Percentiles rank a stretch among this genome's conserved stretches.
Evolutionary conservation across 2,113 vertebrate species (phyloP).

Genomic region (Barbus barbus): DNA sequence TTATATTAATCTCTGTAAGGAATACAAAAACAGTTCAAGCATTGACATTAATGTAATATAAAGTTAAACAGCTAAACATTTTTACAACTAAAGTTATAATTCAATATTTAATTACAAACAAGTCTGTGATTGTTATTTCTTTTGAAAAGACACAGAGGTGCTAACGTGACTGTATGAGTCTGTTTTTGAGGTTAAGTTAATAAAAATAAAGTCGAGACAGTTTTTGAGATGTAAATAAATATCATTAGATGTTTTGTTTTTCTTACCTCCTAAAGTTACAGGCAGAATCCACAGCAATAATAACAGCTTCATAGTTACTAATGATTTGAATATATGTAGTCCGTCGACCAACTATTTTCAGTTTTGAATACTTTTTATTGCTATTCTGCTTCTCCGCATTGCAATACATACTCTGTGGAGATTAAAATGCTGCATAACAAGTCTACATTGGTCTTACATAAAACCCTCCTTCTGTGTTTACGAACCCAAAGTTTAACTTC

Average conservation of each 20-base stretch:
- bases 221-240: background rate
- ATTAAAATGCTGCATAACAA: too few relatives aligned
- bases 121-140: background rate
- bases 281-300: background rate
- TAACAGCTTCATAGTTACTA: background rate
- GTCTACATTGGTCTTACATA: too few relatives aligned
- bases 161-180: background rate
- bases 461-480: too few relatives aligned
- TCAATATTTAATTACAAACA: background rate
- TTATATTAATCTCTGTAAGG: background rate
- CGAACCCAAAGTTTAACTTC: too few relatives aligned
- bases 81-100: background rate
- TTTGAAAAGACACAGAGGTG: background rate
- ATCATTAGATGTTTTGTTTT: background rate
- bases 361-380: too few relatives aligned
- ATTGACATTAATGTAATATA: background rate
- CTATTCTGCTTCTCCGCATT: too few relatives aligned
- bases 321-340: background rate
- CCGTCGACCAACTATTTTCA: too few relatives aligned
- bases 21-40: background rate
- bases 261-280: constrained; percentile 36
- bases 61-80: too few relatives aligned
- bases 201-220: too few relatives aligned
- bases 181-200: background rate
- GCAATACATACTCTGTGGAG: too few relatives aligned